These are phyloP conservation scores for Formica exsecta DNA, from an alignment of 1,140 invertebrate genomes.

Conservation along the genomic window DNA sequence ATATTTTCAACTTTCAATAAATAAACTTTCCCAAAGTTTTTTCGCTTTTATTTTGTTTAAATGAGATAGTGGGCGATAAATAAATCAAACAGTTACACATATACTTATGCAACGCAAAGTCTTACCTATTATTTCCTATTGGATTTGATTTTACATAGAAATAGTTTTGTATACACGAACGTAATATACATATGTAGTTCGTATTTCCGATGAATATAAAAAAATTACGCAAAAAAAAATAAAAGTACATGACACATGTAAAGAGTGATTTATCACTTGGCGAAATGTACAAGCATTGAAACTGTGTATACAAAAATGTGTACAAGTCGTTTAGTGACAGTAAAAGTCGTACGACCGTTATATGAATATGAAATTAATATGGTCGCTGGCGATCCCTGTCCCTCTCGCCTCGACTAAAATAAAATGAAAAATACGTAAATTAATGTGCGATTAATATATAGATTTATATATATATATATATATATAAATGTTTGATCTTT, in stretches of 20 bases:
- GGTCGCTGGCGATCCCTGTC: constrained; percentile 74
- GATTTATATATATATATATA: background rate
- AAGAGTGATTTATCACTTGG: constrained; percentile 58
- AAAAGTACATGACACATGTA: constrained; percentile 40
- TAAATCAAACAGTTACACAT: constrained; percentile 1
- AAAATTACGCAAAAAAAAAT: constrained; percentile 68
- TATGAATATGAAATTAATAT: constrained; percentile 60
- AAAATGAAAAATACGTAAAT: background rate
- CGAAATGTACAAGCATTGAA: constrained; percentile 75
- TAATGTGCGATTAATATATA: constrained; percentile 1
- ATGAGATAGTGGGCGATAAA: background rate
- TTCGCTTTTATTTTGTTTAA: background rate
- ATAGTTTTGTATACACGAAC: constrained; percentile 62
- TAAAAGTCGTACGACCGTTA: background rate
- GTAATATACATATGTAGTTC: constrained; percentile 62
- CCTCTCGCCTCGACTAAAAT: constrained; percentile 72
- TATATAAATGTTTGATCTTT: background rate
- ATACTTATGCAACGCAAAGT: constrained; percentile 24
- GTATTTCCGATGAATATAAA: constrained; percentile 68
- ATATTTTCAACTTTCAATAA: constrained; percentile 79
- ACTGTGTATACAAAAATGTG: constrained; percentile 73
- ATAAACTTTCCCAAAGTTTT: constrained; percentile 34
- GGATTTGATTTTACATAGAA: constrained; percentile 73
- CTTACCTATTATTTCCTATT: constrained; percentile 70
- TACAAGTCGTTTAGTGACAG: constrained; percentile 56